Evolutionary conservation across 2,113 vertebrate species (phyloP), one percentile per base, ranked within the genome.

Genomic region (Chroicocephalus ridibundus): DNA sequence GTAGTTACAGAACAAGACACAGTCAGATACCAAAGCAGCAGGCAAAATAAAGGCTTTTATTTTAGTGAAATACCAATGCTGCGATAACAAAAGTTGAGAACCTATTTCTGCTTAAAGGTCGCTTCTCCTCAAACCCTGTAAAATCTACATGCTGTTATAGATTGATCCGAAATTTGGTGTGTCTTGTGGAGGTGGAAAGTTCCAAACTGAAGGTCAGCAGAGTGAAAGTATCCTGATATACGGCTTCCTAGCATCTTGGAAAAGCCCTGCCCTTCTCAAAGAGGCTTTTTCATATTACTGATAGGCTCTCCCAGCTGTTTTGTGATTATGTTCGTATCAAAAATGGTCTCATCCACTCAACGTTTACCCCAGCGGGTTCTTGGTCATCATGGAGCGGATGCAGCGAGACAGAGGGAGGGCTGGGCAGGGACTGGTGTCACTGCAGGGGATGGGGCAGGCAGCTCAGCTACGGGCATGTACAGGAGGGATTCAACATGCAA

Each of bases 31-130:
- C 38, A 57, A 85, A 87, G 54, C 36, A 91, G 22, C 14, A 65
- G 38, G 24, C 77, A 34, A 91, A 87, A 90, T 82, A 95, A 82
- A 95, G 44, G 36, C 5, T 89, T 93, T 93, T 87, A 77, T 70
- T 95, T 93, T 74, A 94, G 74, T 54, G 64, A 93, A 96, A 94
- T 90, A 38, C 25, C 79, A 94, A 13, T 0, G 0, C 70, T 93
- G 84, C 2, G 9, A 90, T 51, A 88, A 71, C 66, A 95, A 38
- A 92, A 92, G 82, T 86, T 83, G 78, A 94, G 71, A 93, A 86
- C 6, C 22, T n/a, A n/a, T 92, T 94, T 93, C 71, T 82, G 25
- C 46, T 83, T 88, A 96, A 96, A 96, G 82, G 92, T 95, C 38
- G 42, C 40, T 79, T 96, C 62, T 87, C 27, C 47, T 94, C 72